A percentile compares a stretch with the other conserved stretches of the same genome.
These are phyloP conservation scores for Brachionus manjavacas DNA, from an alignment of 1,140 invertebrate genomes.

Conservation along the genomic window DNA sequence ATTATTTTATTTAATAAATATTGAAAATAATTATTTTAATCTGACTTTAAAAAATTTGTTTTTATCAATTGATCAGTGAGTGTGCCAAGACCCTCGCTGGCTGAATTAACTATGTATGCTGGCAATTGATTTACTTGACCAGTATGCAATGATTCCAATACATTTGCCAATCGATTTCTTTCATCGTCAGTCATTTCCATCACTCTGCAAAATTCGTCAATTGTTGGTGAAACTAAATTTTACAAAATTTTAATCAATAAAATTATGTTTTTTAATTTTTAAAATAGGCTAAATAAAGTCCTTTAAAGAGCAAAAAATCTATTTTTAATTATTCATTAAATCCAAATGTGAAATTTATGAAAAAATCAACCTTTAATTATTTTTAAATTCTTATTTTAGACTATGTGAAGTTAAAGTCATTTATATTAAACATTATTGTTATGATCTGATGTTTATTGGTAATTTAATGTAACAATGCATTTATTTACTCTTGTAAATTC, in stretches of 20 bases:
- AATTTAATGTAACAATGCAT: too few species aligned
- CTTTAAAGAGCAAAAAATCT: too few species aligned
- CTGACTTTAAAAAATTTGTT: conserved; percentile 18
- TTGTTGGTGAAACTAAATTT: conserved; percentile 15
- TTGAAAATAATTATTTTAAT: neutral
- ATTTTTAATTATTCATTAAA: too few species aligned
- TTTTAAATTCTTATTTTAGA: too few species aligned
- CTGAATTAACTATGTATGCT: conserved; percentile 33
- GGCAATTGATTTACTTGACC: conserved; percentile 29
- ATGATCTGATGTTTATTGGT: too few species aligned
- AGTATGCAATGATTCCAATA: conserved; percentile 14
- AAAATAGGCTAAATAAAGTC: too few species aligned
- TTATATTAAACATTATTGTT: too few species aligned
- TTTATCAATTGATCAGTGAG: conserved; percentile 28
- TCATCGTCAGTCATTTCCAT: conserved; percentile 34
- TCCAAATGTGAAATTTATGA: too few species aligned
- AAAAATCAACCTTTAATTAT: too few species aligned
- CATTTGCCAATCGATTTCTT: conserved; percentile 1
- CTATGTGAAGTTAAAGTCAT: too few species aligned
- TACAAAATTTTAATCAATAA: neutral
- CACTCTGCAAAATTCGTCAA: conserved; percentile 4
- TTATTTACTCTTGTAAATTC: too few species aligned
- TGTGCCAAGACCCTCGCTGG: conserved; percentile 24
- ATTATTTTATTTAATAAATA: neutral
- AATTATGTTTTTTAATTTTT: too few species aligned